Evolutionary conservation across 2,888 invertebrate species (phyloP), one percentile per base, ranked within the genome.

Genomic region (Pimpla rufipes): DNA sequence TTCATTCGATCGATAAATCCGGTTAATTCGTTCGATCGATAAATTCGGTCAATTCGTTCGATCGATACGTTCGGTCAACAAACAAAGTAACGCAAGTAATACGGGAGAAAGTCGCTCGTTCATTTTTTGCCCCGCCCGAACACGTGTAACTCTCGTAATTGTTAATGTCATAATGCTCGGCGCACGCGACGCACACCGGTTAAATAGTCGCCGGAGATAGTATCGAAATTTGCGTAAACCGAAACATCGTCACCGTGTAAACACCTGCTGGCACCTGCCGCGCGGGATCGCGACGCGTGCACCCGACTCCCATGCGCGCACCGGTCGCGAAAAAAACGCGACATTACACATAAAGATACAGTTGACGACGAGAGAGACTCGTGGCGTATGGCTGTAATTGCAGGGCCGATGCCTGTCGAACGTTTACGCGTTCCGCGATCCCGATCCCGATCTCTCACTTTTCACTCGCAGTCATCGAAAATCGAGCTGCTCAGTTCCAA

Each of bases 261-360:
- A 50, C 80, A 81, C 80, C 80, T 81, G 80, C 75, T 75, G 55
- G 70, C 64, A 42, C 75, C 80, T 76, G 80, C 37, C 66, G 71
- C 45, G 76, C 71, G 40, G 64, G 29, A 55, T 66, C n/a, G 67
- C 52, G 64, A 42, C 68, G n/a, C 45, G 47, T 37, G 40, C 50
- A n/a, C n/a, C n/a, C n/a, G n/a, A n/a, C n/a, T n/a, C n/a, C n/a
- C n/a, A n/a, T n/a, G 40, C 57, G 29, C 45, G 70, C 76, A 76
- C 64, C 76, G 66, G 70, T 71, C 76, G 71, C 66, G 18, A 75
- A 55, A 40, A 55, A 55, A 71, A 57, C 21, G 23, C 66, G 37
- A 67, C 47, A 50, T 23, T 52, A 70, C 59, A 23, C 6, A 40
- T 29, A 62, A 47, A 40, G 29, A 59, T 78, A 70, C 40, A 73